Evolutionary conservation across 2,888 invertebrate genomes (phyloP).

Genomic region (Operophtera brumata): DNA sequence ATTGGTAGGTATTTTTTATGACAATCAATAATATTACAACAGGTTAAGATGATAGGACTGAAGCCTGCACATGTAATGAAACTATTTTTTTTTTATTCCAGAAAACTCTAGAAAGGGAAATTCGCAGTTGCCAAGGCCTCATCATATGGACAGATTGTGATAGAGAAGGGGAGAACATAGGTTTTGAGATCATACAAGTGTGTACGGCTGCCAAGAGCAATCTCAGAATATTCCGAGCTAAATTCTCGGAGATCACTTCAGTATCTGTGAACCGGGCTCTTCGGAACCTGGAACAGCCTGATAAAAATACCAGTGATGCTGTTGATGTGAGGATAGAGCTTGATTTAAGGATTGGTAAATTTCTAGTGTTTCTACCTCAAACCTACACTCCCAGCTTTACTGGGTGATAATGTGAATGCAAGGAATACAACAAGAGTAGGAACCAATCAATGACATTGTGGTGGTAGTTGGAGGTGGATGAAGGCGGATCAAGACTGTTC

Average conservation of each 20-base stretch:
- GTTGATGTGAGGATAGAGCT: conserved; percentile 96
- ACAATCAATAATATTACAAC: too few species aligned
- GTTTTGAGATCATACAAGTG: conserved; percentile 96
- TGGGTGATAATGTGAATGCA: neutral
- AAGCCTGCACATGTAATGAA: too few species aligned
- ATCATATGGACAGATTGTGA: conserved; percentile 99
- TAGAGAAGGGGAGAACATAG: conserved; percentile 99
- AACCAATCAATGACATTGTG: too few species aligned
- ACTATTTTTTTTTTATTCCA: conserved; percentile 51
- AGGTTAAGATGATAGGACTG: too few species aligned
- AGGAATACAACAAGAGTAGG: too few species aligned
- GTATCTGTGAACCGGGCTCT: conserved; percentile 90
- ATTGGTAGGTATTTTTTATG: too few species aligned
- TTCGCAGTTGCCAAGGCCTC: conserved; percentile 84
- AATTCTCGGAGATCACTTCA: conserved; percentile 98
- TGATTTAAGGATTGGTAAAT: conserved; percentile 92
- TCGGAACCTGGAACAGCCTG: conserved; percentile 87
- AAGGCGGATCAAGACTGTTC: too few species aligned
- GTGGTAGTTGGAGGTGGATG: too few species aligned
- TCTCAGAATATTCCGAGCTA: conserved; percentile 88
- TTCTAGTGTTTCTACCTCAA: neutral
- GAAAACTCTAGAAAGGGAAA: conserved; percentile 86
- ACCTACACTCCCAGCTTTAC: neutral
- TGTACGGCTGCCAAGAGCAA: conserved; percentile 90
- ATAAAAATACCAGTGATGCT: conserved; percentile 91